Conservation (phyloP, 2,888 invertebrate species). For the Antitype chi region DNA sequence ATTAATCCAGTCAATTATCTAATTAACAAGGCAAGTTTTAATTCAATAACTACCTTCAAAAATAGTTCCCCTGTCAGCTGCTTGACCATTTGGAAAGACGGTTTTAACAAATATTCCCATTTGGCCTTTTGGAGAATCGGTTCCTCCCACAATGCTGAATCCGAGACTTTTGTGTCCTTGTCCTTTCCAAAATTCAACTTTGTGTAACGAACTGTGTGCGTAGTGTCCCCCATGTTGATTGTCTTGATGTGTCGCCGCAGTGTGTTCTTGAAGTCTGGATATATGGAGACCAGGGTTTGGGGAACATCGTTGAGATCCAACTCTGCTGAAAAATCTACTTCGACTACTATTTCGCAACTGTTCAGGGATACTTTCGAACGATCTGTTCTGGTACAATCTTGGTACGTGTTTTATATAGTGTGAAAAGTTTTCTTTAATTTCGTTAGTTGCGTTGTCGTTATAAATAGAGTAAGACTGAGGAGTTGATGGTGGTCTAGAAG, state of each 20-base stretch:
- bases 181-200: constrained; percentile 94
- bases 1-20: no score
- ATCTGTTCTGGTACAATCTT: constrained; percentile 86
- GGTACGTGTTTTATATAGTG: constrained; percentile 87
- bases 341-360: constrained; percentile 85
- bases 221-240: constrained; percentile 79
- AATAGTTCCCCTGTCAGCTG: constrained; percentile 95
- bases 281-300: constrained; percentile 78
- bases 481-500: constrained; percentile 78
- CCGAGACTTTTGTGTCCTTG: constrained; percentile 96
- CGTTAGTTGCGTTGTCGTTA: constrained; percentile 82
- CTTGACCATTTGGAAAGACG: constrained; percentile 96
- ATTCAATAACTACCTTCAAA: constrained; percentile 92
- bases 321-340: constrained; percentile 86
- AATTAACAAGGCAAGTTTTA: not conserved
- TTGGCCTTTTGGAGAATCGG: constrained; percentile 96
- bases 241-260: constrained; percentile 73
- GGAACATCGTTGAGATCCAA: constrained; percentile 86
- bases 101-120: constrained; percentile 98
- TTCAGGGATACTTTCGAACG: constrained; percentile 88
- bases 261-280: constrained; percentile 82
- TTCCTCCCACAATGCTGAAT: constrained; percentile 97
- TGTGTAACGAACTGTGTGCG: constrained; percentile 82
- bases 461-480: constrained; percentile 75
- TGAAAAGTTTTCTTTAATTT: constrained; percentile 85